These are phyloP conservation scores for Chrysochloris asiatica DNA, from an alignment of 2,113 vertebrate species.

Conservation along the genomic window DNA sequence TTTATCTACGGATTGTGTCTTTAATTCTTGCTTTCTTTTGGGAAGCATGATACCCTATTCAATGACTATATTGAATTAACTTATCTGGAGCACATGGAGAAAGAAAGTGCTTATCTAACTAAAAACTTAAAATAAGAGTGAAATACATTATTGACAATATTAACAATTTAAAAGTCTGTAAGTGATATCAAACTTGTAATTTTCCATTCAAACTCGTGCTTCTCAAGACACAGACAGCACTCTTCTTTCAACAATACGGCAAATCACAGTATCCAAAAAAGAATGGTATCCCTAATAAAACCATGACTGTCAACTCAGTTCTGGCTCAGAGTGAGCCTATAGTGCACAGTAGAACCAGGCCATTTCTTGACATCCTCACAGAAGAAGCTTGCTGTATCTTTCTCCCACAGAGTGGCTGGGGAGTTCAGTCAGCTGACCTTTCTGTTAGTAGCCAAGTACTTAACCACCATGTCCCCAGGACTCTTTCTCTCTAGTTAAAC, in stretches of 20 bases:
- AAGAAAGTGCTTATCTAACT: constrained; percentile 43
- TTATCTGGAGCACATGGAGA: constrained; percentile 41
- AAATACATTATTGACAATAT: constrained; percentile 67
- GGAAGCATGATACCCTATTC: constrained; percentile 1
- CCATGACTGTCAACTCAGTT: not conserved
- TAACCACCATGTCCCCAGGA: not conserved
- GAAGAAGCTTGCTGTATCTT: not conserved
- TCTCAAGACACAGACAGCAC: constrained; percentile 4
- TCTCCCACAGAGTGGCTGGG: not conserved
- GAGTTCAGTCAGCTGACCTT: not conserved
- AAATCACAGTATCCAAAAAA: constrained; percentile 34
- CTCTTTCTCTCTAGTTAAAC: not conserved
- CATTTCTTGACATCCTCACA: not conserved
- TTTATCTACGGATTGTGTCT: constrained; percentile 36
- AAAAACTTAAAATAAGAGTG: constrained; percentile 54
- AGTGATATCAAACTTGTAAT: constrained; percentile 51
- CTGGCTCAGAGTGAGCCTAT: not conserved
- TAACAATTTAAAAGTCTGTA: constrained; percentile 52
- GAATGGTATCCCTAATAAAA: not conserved
- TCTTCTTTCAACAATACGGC: constrained; percentile 7
- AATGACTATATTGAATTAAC: constrained; percentile 35
- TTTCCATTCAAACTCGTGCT: constrained; percentile 31
- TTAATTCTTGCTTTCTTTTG: constrained; percentile 50
- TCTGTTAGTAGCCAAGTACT: not conserved
- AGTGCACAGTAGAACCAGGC: not conserved